A percentile compares a stretch with the other conserved stretches of the same genome.
These are phyloP conservation scores for Portunus trituberculatus DNA, from an alignment of 1,140 invertebrate genomes.

Conservation along the genomic window DNA sequence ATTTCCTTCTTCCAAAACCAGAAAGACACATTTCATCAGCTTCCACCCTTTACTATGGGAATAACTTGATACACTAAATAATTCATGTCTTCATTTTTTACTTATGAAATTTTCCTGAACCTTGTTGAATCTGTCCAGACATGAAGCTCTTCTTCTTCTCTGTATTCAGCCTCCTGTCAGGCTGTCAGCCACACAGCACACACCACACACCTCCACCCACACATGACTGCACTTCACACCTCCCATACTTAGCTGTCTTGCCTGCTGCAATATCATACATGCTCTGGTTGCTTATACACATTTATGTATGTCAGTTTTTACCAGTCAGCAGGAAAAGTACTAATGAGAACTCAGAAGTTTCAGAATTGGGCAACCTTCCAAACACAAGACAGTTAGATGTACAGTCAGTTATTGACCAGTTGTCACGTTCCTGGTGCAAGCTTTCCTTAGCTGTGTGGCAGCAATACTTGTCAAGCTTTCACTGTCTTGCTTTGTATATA, in stretches of 20 bases:
- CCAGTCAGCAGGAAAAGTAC: not conserved
- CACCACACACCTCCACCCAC: not conserved
- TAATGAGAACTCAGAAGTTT: constrained; percentile 1
- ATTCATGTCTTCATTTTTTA: not conserved
- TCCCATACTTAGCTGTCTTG: not conserved
- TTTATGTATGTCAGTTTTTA: not conserved
- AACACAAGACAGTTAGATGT: not conserved
- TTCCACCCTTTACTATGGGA: not conserved
- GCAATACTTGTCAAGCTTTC: too few relatives aligned
- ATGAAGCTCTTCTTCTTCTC: not conserved
- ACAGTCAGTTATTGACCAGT: not conserved
- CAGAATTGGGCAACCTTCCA: not conserved
- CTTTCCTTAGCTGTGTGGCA: not conserved
- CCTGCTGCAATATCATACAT: not conserved
- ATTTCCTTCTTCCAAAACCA: not conserved
- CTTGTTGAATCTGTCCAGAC: not conserved
- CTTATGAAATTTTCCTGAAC: not conserved
- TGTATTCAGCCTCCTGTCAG: too few relatives aligned
- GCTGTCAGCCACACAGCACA: not conserved
- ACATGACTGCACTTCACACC: not conserved
- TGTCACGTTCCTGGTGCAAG: not conserved
- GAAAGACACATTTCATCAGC: not conserved
- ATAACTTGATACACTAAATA: not conserved
- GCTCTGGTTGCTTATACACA: constrained; percentile 20
- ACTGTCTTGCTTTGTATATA: too few relatives aligned